Evolutionary conservation across 2,113 vertebrate species (phyloP).

Genomic region (Paracanthobrama guichenoti): DNA sequence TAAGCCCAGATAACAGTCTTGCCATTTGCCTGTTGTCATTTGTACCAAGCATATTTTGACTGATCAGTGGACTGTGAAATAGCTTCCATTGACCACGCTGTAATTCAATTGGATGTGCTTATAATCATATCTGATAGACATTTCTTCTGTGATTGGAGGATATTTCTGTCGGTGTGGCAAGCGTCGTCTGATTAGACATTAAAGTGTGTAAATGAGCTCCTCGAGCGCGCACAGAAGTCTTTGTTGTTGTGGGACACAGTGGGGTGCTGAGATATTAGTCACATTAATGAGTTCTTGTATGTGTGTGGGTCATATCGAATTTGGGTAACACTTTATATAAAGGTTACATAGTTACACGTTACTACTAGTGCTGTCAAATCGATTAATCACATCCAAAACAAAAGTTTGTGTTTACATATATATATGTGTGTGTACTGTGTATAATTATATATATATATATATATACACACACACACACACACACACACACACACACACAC

Average conservation of each 20-base stretch:
- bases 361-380: no score
- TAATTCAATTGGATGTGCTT: slow-evolving; percentile 63
- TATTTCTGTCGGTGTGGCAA: slow-evolving; percentile 48
- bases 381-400: no score
- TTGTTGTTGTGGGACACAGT: slow-evolving; percentile 33
- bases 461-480: no score
- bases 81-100: slow-evolving; percentile 57
- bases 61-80: slow-evolving; percentile 64
- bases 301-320: background rate
- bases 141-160: slow-evolving; percentile 41
- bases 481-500: no score
- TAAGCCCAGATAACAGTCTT: slow-evolving; percentile 44
- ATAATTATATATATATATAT: no score
- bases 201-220: slow-evolving; percentile 25
- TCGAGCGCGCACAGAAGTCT: slow-evolving; percentile 5
- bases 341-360: no score
- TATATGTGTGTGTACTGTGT: no score
- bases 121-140: slow-evolving; percentile 58
- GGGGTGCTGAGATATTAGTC: slow-evolving; percentile 29
- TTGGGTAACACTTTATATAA: no score
- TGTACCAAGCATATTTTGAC: slow-evolving; percentile 47
- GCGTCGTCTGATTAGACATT: slow-evolving; percentile 25
- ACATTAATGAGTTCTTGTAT: slow-evolving; percentile 27
- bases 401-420: no score
- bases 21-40: slow-evolving; percentile 41